Percentiles rank a stretch among this genome's conserved stretches.
Evolutionary conservation across 2,113 vertebrate species (phyloP).

Genomic region (Cygnus buccinator): DNA sequence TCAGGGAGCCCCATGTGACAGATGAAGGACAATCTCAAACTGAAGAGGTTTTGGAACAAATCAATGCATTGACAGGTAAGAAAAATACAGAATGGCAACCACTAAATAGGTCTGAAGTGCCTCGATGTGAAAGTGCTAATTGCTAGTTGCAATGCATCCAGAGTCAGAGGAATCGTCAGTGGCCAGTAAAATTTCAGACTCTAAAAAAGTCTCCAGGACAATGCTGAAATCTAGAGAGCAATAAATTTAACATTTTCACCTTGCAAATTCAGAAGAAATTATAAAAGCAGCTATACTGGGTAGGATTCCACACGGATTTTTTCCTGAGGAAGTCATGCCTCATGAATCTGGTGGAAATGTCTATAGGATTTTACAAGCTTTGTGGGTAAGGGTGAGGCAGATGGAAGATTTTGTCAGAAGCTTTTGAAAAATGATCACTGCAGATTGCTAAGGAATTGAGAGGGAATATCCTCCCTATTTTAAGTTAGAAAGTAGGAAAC

Average conservation of each 20-base stretch:
- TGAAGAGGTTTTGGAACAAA: constrained; percentile 8
- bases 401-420: neutral
- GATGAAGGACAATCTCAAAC: neutral
- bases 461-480: neutral
- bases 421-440: neutral
- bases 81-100: neutral
- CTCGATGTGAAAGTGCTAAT: neutral
- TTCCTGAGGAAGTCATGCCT: neutral
- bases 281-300: neutral
- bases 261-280: neutral
- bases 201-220: neutral
- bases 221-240: neutral
- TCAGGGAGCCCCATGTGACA: neutral
- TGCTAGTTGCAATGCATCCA: neutral
- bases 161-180: neutral
- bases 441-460: neutral
- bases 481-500: neutral
- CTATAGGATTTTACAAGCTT: neutral
- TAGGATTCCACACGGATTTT: neutral
- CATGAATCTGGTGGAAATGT: neutral
- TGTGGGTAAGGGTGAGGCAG: neutral
- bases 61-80: neutral
- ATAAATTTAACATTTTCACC: neutral
- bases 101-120: neutral
- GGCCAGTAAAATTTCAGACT: neutral